Evolutionary conservation across 2,888 invertebrate genomes (phyloP).

Genomic region (Scelioninae gen. 1): DNA sequence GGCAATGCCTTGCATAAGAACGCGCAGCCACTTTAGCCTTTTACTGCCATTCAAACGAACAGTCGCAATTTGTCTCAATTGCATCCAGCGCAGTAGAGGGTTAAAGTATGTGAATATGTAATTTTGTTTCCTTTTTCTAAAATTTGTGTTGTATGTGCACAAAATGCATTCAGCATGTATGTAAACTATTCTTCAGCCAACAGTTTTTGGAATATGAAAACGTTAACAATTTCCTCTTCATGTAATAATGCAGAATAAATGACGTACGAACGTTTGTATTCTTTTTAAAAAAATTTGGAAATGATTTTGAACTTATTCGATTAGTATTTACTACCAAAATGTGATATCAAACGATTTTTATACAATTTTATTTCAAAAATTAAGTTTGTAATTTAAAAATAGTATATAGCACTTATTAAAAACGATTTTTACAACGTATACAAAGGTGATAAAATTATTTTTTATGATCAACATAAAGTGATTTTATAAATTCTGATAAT

Average conservation of each 20-base stretch:
- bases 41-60: conserved; percentile 48
- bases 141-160: conserved; percentile 61
- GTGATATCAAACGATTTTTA: neutral
- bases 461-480: no score
- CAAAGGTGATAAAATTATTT: no score
- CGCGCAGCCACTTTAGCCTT: conserved; percentile 75
- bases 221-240: conserved; percentile 26
- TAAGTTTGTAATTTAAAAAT: no score
- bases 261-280: conserved; percentile 3
- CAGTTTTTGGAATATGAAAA: conserved; percentile 37
- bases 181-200: conserved; percentile 69
- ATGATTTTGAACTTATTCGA: neutral
- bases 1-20: conserved; percentile 80
- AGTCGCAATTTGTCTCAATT: conserved; percentile 10
- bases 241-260: conserved; percentile 21
- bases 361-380: neutral
- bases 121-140: conserved; percentile 41
- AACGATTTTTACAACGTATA: no score
- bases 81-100: conserved; percentile 36
- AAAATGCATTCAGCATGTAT: conserved; percentile 68
- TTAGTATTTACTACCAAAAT: neutral
- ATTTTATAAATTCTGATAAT: no score
- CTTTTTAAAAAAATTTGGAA: neutral
- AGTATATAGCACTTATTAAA: no score
- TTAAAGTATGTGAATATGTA: conserved; percentile 57